A percentile compares a stretch with the other conserved stretches of the same genome.
phyloP scores from a whole-genome alignment of 2,797 vertebrate genomes.

The Phataginus tetradactyla region DNA sequence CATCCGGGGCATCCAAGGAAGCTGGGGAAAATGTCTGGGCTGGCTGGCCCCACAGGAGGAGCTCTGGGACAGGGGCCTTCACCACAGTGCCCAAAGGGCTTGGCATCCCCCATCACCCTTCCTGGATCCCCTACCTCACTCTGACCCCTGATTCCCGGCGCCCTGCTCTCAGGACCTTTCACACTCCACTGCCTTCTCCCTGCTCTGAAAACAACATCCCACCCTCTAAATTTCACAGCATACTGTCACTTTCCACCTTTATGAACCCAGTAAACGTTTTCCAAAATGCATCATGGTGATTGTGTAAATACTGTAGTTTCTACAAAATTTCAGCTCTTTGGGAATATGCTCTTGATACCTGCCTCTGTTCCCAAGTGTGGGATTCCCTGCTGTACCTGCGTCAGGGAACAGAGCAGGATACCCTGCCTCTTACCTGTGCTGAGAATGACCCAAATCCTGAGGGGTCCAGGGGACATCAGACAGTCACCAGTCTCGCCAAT shows the following conservation, averaged over 20 bases:
- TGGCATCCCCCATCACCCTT: not conserved
- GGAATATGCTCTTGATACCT: not conserved
- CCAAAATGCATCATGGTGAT: not conserved
- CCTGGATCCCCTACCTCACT: not conserved
- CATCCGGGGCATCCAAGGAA: not conserved
- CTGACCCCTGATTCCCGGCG: not conserved
- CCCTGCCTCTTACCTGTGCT: not conserved
- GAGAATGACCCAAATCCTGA: not conserved
- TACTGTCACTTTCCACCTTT: not conserved
- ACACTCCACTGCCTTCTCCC: not conserved
- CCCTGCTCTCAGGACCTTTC: not conserved
- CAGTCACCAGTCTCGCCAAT: not conserved
- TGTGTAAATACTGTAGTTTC: not conserved
- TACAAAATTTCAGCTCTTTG: not conserved
- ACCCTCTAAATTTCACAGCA: not conserved
- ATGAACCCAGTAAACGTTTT: not conserved
- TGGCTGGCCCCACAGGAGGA: not conserved
- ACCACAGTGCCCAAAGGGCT: no score
- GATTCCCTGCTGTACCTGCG: not conserved
- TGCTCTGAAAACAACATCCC: not conserved
- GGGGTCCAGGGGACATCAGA: no score
- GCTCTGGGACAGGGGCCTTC: not conserved
- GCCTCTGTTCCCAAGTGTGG: not conserved
- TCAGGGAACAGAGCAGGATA: not conserved
- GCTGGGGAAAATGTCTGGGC: not conserved